Evolutionary conservation across 2,113 vertebrate genomes (phyloP).

Genomic region (Procapra przewalskii): DNA sequence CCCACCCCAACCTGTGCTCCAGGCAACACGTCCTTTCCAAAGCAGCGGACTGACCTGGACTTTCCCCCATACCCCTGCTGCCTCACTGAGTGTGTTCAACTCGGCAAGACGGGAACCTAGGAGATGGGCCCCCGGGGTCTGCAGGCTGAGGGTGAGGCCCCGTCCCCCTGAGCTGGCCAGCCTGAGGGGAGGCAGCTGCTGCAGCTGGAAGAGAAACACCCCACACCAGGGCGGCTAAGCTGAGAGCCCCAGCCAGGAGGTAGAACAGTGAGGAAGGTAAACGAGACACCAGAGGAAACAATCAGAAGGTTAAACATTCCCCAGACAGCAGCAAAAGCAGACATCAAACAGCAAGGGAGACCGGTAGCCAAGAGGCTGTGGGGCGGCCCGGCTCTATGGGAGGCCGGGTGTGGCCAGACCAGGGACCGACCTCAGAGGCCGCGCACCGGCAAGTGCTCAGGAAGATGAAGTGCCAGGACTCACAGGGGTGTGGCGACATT

Average conservation of each 20-base stretch:
- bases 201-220: background rate
- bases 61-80: background rate
- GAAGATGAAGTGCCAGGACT: background rate
- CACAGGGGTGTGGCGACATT: background rate
- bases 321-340: conserved; percentile 36
- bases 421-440: background rate
- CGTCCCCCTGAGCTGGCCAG: background rate
- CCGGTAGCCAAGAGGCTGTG: background rate
- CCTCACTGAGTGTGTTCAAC: background rate
- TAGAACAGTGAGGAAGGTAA: conserved; percentile 59
- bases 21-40: background rate
- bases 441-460: conserved; percentile 21
- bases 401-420: background rate
- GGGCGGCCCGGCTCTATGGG: background rate
- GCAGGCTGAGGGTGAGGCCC: background rate
- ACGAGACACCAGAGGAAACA: conserved; percentile 51
- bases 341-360: background rate
- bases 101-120: background rate
- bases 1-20: background rate
- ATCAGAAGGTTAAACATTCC: background rate
- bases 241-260: conserved; percentile 59
- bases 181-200: background rate
- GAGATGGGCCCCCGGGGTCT: background rate
- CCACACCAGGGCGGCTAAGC: conserved; percentile 45
- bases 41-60: background rate